These are phyloP conservation scores for Shinisaurus crocodilurus DNA, from an alignment of 2,113 vertebrate species.

Conservation along the genomic window DNA sequence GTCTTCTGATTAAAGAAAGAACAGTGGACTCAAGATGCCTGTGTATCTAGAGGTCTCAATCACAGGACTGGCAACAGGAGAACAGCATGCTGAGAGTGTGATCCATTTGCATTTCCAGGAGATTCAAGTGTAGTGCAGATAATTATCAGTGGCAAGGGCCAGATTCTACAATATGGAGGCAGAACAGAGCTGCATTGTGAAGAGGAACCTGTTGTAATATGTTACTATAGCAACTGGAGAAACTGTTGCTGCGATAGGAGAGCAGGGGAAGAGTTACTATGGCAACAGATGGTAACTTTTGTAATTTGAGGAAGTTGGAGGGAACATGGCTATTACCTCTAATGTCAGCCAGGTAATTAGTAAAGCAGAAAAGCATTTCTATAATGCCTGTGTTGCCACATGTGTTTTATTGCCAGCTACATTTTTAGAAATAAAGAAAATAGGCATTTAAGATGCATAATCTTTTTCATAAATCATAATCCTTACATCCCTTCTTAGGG, in stretches of 20 bases:
- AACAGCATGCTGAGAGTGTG: accelerated
- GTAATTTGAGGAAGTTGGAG: conserved; percentile 2
- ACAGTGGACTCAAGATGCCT: neutral
- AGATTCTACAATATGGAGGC: neutral
- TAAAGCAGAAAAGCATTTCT: neutral
- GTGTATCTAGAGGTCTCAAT: neutral
- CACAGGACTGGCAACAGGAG: accelerated
- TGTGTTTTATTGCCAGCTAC: neutral
- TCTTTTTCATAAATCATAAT: neutral
- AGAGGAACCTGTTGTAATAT: conserved; percentile 21
- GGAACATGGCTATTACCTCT: conserved; percentile 17
- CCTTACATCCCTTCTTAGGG: neutral
- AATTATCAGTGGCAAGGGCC: conserved; percentile 17
- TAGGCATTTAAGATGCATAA: neutral
- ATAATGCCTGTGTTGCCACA: neutral
- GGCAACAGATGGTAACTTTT: conserved; percentile 45
- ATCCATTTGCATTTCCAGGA: neutral
- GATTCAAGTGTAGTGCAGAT: neutral
- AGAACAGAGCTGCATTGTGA: neutral
- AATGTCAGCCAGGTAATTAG: conserved; percentile 9
- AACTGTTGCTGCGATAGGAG: conserved; percentile 24
- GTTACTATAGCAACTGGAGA: conserved; percentile 61
- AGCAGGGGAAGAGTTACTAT: conserved; percentile 44
- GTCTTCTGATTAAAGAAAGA: neutral
- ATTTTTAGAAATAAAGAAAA: conserved; percentile 26